A percentile compares a stretch with the other conserved stretches of the same genome.
phyloP scores from a whole-genome alignment of 2,113 vertebrate genomes.

The Vireo altiloquus region DNA sequence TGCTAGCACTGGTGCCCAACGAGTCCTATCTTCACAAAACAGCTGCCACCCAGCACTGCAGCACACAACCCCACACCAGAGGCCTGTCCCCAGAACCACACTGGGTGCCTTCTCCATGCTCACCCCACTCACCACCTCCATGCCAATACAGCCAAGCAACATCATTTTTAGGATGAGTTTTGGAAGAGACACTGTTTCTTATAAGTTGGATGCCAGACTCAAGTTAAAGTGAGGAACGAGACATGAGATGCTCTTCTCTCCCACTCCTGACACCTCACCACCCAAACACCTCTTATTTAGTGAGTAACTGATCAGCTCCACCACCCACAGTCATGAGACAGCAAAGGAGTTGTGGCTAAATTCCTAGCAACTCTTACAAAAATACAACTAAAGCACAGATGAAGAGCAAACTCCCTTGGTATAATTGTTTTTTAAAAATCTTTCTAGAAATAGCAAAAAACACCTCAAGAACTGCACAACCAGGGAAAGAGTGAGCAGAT shows the following conservation, averaged over 20 bases:
- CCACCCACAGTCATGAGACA: background rate
- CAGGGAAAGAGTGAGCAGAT: background rate
- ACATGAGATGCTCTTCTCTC: background rate
- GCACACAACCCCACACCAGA: background rate
- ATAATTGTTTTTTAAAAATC: background rate
- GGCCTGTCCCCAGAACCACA: background rate
- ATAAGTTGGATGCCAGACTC: background rate
- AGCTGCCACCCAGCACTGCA: background rate
- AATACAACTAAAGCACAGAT: background rate
- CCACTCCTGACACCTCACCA: background rate
- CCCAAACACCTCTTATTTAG: background rate
- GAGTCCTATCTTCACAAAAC: background rate
- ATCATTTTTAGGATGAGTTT: background rate
- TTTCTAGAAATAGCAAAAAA: background rate
- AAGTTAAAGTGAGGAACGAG: background rate
- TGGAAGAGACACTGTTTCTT: background rate
- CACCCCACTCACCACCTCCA: background rate
- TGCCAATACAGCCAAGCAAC: background rate
- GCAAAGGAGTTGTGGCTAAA: background rate
- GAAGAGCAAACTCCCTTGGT: background rate
- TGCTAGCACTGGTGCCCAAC: accelerated
- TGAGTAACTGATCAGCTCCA: background rate
- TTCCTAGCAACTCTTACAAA: background rate
- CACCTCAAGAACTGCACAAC: background rate
- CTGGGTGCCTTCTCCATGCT: background rate